A percentile compares a stretch with the other conserved stretches of the same genome.
These are phyloP conservation scores for Zosterops lateralis DNA, from an alignment of 2,113 vertebrate species.

Conservation along the genomic window DNA sequence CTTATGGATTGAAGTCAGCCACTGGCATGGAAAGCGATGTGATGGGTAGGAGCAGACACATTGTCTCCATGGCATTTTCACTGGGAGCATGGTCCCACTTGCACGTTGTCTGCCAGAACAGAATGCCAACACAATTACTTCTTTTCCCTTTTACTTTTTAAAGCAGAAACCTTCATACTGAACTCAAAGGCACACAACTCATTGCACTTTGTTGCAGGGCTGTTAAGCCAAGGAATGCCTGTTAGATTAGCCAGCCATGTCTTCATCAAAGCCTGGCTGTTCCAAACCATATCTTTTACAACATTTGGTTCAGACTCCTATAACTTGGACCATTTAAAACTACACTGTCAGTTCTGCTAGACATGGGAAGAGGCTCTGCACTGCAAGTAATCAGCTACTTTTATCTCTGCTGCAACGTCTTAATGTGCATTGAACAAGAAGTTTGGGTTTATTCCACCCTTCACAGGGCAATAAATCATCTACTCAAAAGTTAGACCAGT, in stretches of 20 bases:
- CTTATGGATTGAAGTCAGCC: background rate
- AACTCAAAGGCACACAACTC: background rate
- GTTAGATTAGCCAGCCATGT: background rate
- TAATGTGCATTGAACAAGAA: background rate
- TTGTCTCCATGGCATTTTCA: constrained; percentile 5
- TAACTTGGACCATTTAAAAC: background rate
- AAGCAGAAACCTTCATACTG: background rate
- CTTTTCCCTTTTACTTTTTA: background rate
- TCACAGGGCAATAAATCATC: background rate
- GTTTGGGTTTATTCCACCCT: background rate
- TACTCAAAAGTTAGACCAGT: background rate
- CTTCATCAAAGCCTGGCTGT: constrained; percentile 5
- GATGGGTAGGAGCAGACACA: constrained; percentile 28
- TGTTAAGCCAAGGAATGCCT: constrained; percentile 12
- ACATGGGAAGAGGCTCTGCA: background rate
- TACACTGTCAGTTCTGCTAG: background rate
- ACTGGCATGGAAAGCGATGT: background rate
- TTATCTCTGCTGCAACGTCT: background rate
- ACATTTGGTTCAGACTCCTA: background rate
- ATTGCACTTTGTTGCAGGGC: background rate
- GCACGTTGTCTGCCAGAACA: fast-evolving
- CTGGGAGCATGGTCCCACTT: fast-evolving
- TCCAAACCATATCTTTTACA: background rate
- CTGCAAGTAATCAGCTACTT: background rate
- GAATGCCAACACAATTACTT: background rate